phyloP scores from a whole-genome alignment of 2,113 vertebrate genomes.

The Eclectus roratus region DNA sequence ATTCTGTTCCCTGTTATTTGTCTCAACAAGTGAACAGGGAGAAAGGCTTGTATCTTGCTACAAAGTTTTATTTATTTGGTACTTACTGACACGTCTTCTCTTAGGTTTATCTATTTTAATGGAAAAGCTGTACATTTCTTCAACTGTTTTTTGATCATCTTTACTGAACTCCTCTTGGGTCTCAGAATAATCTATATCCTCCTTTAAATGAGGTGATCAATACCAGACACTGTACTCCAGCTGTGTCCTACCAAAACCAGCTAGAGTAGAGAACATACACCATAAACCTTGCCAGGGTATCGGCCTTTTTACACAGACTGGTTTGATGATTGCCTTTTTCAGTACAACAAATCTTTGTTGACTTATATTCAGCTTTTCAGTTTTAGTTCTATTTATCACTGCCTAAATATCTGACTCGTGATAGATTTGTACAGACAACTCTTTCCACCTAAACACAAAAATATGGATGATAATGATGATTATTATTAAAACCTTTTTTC shows the following conservation, averaged over 20 bases:
- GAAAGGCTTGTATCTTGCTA: neutral
- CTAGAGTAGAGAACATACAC: neutral
- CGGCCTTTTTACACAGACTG: neutral
- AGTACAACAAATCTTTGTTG: neutral
- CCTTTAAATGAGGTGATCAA: neutral
- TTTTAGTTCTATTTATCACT: neutral
- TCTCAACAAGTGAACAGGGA: neutral
- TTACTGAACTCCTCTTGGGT: neutral
- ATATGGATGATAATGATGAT: fast-evolving
- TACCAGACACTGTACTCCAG: neutral
- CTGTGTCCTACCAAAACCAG: neutral
- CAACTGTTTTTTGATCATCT: neutral
- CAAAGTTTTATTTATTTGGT: neutral
- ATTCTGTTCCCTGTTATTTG: neutral
- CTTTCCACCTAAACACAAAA: neutral
- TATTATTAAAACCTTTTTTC: fast-evolving
- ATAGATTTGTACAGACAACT: neutral
- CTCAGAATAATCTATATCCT: neutral
- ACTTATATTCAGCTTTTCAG: neutral
- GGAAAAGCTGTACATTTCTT: neutral
- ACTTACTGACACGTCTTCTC: neutral
- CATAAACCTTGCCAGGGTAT: neutral
- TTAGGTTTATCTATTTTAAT: neutral
- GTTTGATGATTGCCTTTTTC: neutral
- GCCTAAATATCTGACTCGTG: neutral